Evolutionary conservation across 2,888 invertebrate species (phyloP), one percentile per base, ranked within the genome.

Genomic region (Phrixothrix hirtus): DNA sequence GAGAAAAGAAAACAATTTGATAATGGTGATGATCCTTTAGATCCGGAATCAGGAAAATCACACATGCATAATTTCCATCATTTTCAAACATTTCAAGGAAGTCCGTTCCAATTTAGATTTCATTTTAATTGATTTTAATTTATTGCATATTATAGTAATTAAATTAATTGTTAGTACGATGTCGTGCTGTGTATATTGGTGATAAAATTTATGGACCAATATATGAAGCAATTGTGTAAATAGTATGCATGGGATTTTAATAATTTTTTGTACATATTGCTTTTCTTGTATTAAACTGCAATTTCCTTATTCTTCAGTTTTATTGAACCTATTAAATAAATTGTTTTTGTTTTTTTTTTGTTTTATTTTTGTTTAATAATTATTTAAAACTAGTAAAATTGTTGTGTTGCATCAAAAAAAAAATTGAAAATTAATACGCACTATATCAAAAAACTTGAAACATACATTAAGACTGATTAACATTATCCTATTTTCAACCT

Each of bases 21-120:
- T 78, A 82, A 85, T 62, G 99, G 99, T 55, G 87, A 90, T 64
- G 99, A 99, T 83, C 99, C 99, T 0, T 79, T 99, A 45, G 98
- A 99, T 80, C 97, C 98, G 0, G 98, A 99, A 75, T 82, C 87
- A 3, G 82, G 83, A 11, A 79, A 77, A 61, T 78, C 80, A 29
- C 79, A 79, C 6, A 83, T 86, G 74, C 88, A 83, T 75, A 91
- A 91, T 68, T 93, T 92, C 80, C 86, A 89, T 65, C 85, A 87
- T 77, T 90, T 89, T 81, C 86, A 88, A 67, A 86, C 58, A 61
- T 75, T 75, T 62, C 75, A 75, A 85, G 54, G 90, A 57, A 90
- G 90, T 72, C 92, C 92, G 75, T 96, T 95, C 85, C 92, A 95
- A 76, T 97, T 96, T 79, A 93, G 93, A 79, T 97, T 96, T 82